Evolutionary conservation across 2,797 vertebrate genomes (phyloP), one percentile per base, ranked within the genome.

Genomic region (Crenuchus spilurus): DNA sequence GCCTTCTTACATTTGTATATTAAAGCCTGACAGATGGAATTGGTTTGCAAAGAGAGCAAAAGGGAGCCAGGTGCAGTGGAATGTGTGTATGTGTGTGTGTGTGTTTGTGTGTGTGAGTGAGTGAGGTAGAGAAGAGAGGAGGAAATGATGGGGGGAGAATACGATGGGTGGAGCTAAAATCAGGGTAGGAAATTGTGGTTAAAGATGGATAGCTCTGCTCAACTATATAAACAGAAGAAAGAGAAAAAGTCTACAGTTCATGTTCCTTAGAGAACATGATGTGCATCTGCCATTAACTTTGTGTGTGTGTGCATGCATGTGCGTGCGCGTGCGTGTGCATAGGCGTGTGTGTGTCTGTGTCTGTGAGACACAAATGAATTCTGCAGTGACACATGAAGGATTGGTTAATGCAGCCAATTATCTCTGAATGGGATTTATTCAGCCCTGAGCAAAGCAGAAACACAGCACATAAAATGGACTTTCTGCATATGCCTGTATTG

Each of bases 381-480:
- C 33, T 41, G 33, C 57, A 41, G 33, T 39, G 44, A 72, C 42
- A 20, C 7, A 10, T 60, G 41, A 70, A 70, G 30, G 42, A 72
- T 62, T 62, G 4, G 46, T 72, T 52, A 72, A 37, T 62, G 28
- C 24, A 62, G 68, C 33, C 58, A 72, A 52, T 62, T 49, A 49
- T 30, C 20, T n/a, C 20, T 11, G 20, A 48, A 13, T 55, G 26
- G 28, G 20, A 60, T 22, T 48, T 9, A 60, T 16, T 35, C 9
- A 70, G 20, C 22, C 41, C 7, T 70, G 13, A 31, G 20, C 20
- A 70, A 35, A 31, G 35, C 37, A 61, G 1, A 26, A 9, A 7
- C 16, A 13, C 5, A 16, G 20, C 9, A 46, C 48, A 49, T 13
- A 49, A 22, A 6, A 49, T 49, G 22, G n/a, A 1, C 9, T 49